Percentiles rank a stretch among this genome's conserved stretches.
phyloP scores from a whole-genome alignment of 2,113 vertebrate species.

The Pseudopodoces humilis region DNA sequence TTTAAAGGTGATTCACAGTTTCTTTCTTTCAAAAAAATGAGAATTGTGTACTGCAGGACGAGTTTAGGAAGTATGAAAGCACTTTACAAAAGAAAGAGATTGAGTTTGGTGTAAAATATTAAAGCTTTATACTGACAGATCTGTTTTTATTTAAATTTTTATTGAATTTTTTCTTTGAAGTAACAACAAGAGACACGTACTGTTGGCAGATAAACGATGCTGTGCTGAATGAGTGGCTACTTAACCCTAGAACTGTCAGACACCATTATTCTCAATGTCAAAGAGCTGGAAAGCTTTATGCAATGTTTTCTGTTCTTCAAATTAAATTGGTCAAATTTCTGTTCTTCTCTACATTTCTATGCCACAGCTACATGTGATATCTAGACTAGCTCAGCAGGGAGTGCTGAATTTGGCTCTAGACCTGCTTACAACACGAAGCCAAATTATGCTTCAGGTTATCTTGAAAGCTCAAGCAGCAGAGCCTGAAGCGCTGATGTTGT shows the following conservation, averaged over 20 bases:
- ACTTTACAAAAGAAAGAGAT: constrained; percentile 51
- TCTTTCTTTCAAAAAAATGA: constrained; percentile 53
- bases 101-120: constrained; percentile 57
- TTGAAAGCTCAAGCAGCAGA: constrained; percentile 13
- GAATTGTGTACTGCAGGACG: constrained; percentile 22
- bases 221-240: constrained; percentile 58
- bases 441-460: constrained; percentile 28
- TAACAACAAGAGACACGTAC: constrained; percentile 57
- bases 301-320: constrained; percentile 41
- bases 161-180: constrained; percentile 66
- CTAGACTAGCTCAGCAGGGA: constrained; percentile 42
- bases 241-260: constrained; percentile 66
- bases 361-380: constrained; percentile 16
- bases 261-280: constrained; percentile 60
- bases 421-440: background rate
- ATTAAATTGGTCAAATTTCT: constrained; percentile 54
- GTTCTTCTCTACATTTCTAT: constrained; percentile 29
- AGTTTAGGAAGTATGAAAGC: constrained; percentile 50
- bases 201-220: constrained; percentile 58
- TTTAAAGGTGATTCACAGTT: constrained; percentile 53
- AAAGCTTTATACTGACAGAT: constrained; percentile 56
- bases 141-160: constrained; percentile 70
- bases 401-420: constrained; percentile 31
- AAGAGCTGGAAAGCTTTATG: constrained; percentile 33
- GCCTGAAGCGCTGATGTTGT: background rate